Conservation (phyloP, 1,140 invertebrate genomes). For the Danaus melanippus region DNA sequence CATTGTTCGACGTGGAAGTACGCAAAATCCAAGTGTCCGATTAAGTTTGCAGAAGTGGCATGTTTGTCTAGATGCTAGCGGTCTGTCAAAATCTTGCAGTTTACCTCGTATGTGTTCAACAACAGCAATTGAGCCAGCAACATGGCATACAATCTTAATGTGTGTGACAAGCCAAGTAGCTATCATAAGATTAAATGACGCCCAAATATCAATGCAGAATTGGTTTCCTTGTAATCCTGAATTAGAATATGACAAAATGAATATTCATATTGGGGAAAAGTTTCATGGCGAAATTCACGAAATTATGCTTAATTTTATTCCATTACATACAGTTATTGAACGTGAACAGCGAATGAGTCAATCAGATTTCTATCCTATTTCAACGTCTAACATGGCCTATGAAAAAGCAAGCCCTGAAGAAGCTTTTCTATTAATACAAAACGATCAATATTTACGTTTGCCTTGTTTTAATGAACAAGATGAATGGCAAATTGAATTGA, state of each 20-base stretch:
- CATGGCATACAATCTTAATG: constrained; percentile 46
- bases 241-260: constrained; percentile 37
- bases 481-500: constrained; percentile 49
- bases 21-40: constrained; percentile 33
- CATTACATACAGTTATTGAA: constrained; percentile 36
- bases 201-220: constrained; percentile 28
- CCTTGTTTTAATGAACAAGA: constrained; percentile 45
- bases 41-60: constrained; percentile 58
- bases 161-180: constrained; percentile 45
- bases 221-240: constrained; percentile 50
- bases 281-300: constrained; percentile 57
- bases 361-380: constrained; percentile 33
- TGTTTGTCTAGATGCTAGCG: constrained; percentile 49
- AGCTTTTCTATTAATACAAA: constrained; percentile 39
- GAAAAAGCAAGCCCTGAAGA: constrained; percentile 48
- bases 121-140: constrained; percentile 32
- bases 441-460: constrained; percentile 46
- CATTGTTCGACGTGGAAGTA: constrained; percentile 35
- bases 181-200: constrained; percentile 47
- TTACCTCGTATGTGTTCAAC: constrained; percentile 43
- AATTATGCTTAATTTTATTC: constrained; percentile 55
- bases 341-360: constrained; percentile 17
- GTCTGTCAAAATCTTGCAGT: constrained; percentile 33
- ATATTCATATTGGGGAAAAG: constrained; percentile 46
- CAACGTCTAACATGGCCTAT: constrained; percentile 46